Evolutionary conservation across 2,888 invertebrate species (phyloP).

Genomic region (Bombylius major): DNA sequence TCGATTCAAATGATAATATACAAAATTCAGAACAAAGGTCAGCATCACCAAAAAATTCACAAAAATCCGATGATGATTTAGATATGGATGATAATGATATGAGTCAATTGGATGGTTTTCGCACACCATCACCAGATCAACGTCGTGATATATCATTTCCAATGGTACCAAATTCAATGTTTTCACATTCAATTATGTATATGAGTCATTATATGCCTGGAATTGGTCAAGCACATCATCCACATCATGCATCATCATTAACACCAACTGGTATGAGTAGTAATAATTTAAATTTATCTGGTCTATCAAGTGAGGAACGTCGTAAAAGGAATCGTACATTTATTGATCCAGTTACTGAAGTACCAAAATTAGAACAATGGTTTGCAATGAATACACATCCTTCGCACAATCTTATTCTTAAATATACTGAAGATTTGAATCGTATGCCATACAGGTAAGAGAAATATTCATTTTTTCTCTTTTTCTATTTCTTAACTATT

Average conservation of each 20-base stretch:
- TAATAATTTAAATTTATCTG: slow-evolving; percentile 48
- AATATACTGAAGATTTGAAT: slow-evolving; percentile 95
- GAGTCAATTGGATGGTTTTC: slow-evolving; percentile 31
- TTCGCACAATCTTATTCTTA: slow-evolving; percentile 91
- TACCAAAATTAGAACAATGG: slow-evolving; percentile 88
- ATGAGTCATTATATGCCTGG: slow-evolving; percentile 78
- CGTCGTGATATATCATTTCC: slow-evolving; percentile 60
- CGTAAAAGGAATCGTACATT: slow-evolving; percentile 95
- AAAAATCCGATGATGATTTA: slow-evolving; percentile 27
- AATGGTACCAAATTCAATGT: slow-evolving; percentile 77
- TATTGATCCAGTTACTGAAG: slow-evolving; percentile 97
- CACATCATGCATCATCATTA: slow-evolving; percentile 21
- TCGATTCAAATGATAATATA: slow-evolving; percentile 20
- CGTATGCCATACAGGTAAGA: slow-evolving; percentile 70
- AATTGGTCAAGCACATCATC: slow-evolving; percentile 39
- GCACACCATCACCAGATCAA: slow-evolving; percentile 34
- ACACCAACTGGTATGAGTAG: slow-evolving; percentile 28
- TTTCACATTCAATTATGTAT: slow-evolving; percentile 81
- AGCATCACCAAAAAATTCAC: slow-evolving; percentile 17
- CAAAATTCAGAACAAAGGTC: slow-evolving; percentile 34
- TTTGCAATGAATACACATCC: slow-evolving; percentile 97
- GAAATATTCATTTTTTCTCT: not conserved
- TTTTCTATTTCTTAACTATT: not conserved
- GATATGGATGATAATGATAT: slow-evolving; percentile 35
- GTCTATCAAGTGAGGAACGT: slow-evolving; percentile 67